phyloP scores from a whole-genome alignment of 2,797 vertebrate genomes.

The Periparus ater region DNA sequence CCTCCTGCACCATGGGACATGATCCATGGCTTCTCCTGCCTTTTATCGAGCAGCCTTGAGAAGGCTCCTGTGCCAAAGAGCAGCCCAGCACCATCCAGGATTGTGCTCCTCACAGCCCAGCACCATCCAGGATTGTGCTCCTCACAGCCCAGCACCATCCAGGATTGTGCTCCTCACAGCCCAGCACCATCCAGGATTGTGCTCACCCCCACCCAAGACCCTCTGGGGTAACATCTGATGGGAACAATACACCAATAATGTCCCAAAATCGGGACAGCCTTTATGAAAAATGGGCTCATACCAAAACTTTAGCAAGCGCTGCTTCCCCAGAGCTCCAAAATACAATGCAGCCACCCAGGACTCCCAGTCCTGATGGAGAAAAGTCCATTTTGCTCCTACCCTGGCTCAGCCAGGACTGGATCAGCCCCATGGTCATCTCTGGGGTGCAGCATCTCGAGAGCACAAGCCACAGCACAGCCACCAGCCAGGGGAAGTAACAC shows the following conservation, averaged over 20 bases:
- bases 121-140: neutral
- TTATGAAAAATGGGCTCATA: neutral
- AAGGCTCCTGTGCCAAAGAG: neutral
- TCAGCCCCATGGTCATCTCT: neutral
- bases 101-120: neutral
- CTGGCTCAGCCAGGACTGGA: neutral
- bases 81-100: neutral
- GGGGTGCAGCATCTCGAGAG: neutral
- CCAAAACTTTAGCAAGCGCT: neutral
- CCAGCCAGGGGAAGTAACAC: neutral
- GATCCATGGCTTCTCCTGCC: neutral
- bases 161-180: neutral
- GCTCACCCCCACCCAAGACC: fast-evolving
- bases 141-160: fast-evolving
- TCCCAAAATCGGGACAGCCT: neutral
- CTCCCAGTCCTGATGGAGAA: neutral
- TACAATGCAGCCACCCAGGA: fast-evolving
- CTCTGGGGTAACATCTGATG: neutral
- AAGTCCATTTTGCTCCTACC: neutral
- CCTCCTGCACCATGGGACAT: neutral
- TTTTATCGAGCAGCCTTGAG: neutral
- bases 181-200: neutral
- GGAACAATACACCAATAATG: neutral
- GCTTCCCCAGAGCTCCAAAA: neutral
- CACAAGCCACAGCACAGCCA: neutral